Base-by-base conservation (phyloP, 2,797 vertebrate genomes). In the Dendrocincla fuliginosa region DNA sequence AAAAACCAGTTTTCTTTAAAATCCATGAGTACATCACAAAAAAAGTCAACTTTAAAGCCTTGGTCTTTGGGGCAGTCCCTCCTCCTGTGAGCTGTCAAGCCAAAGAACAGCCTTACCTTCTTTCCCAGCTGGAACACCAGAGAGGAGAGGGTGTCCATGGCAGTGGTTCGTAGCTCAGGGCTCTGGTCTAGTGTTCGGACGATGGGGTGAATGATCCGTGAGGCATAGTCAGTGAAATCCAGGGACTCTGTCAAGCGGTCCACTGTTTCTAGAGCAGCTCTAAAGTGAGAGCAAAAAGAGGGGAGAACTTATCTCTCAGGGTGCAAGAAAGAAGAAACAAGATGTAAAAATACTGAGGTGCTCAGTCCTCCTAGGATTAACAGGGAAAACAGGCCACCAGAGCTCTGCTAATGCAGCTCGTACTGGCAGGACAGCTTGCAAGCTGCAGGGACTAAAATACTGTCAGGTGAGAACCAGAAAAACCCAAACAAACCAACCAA, bases 191-290 rank as follows among this genome's bases (percentile, higher is more conserved):
- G 98, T 0, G 99, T 98, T 41, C 99, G 98, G 10, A 99, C 99
- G 0, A 99, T 99, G 1, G 99, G 99, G 91, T 99, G 99, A 93
- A 99, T 99, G 85, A 99, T 99, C 33, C 99, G 98, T 17, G 99
- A 99, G 6, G 99, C 99, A 0, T 99, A 99, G 97, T 99, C 99
- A 0, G 99, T 99, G 98, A 99, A 99, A 97, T 99, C 99, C 89
- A 99, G 97, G 56, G 99, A 99, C 95, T 99, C 99, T 0, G 99
- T 99, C 97, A 99, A 95, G 25, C 99, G 98, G 94, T 99, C 99
- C 94, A 99, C 98, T 1, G 99, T 99, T 96, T 99, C 99, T 87
- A 99, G 96, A 25, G 99, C 98, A 93, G 99, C 99, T 98, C 99
- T 99, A 68, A 37, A 85, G 80, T 41, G 46, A 90, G 6, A 59